Evolutionary conservation across 1,140 invertebrate genomes (phyloP).

Genomic region (Drosophila lini): DNA sequence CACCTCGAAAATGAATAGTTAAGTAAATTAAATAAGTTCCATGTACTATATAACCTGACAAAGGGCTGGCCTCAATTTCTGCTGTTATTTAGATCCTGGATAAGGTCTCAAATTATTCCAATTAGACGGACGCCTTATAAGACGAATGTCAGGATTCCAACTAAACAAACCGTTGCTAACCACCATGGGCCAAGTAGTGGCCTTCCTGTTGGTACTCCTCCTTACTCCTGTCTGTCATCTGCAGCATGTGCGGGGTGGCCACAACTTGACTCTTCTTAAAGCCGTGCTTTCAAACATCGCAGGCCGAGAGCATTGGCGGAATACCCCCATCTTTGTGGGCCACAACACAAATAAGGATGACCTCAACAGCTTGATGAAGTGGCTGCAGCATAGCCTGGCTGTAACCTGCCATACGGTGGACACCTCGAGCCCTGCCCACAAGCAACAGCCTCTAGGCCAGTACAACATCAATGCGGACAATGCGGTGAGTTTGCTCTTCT

Average conservation of each 20-base stretch:
- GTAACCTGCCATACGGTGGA: constrained; percentile 34
- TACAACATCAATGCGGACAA: constrained; percentile 50
- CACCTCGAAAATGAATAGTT: constrained; percentile 51
- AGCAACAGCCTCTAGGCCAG: constrained; percentile 9
- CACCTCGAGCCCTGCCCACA: constrained; percentile 14
- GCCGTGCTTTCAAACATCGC: constrained; percentile 17
- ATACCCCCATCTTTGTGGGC: constrained; percentile 54
- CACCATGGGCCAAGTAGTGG: constrained; percentile 26
- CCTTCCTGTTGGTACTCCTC: constrained; percentile 26
- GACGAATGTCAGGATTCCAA: not conserved
- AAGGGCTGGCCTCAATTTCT: not conserved
- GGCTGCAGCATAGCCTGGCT: constrained; percentile 51
- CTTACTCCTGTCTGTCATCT: not conserved
- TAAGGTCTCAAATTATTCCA: constrained; percentile 58
- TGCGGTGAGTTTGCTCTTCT: constrained; percentile 55
- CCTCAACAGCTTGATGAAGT: constrained; percentile 34
- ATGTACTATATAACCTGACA: constrained; percentile 31
- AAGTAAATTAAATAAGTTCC: constrained; percentile 37
- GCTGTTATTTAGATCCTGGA: constrained; percentile 29
- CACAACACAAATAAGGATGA: constrained; percentile 5
- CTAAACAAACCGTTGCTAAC: constrained; percentile 18
- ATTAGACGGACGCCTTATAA: constrained; percentile 56
- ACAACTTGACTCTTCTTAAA: constrained; percentile 50
- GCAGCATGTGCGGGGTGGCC: not conserved
- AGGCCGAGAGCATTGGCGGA: constrained; percentile 36